Evolutionary conservation across 1,140 invertebrate species (phyloP), one percentile per base, ranked within the genome.

Genomic region (Formica selysi): DNA sequence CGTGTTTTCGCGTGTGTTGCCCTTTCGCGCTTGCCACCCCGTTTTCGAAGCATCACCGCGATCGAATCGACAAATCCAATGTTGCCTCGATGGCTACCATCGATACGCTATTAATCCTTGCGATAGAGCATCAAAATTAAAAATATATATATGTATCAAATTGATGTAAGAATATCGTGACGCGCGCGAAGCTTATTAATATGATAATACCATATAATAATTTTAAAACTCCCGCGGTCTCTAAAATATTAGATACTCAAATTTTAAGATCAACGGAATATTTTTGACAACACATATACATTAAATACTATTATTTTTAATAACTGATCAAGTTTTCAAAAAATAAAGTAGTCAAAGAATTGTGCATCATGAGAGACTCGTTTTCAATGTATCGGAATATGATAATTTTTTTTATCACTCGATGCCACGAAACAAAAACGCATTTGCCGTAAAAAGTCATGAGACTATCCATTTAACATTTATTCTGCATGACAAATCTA

Each of bases 1-100:
- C 93, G 92, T 90, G 93, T 94, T 91, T 76, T 32, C 85, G 59
- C 54, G 13, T 19, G 5, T 13, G 13, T 79, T 70, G 67, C 57
- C 26, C 67, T 61, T 44, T 81, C 26, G 65, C 64, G 73, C 29
- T 38, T 54, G 22, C 59, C 36, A 38, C 38, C 41, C 38, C 13
- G 51, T 29, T 71, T 41, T 29, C 29, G 19, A 81, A 59, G n/a
- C 65, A 41, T 73, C 36, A 26, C 32, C 26, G 65, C 22, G 36
- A 44, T 26, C 19, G 10, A 80, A 57, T 29, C 19, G 22, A 81
- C 67, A 22, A 26, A 41, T 81, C 19, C n/a, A 51, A 65, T n/a
- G 41, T n/a, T 41, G 13, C 6, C 10, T 32, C 59, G 26, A 13
- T 10, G 13, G 16, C 48, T n/a, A 78, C 19, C 61, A 38, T 68